Conservation (phyloP, 2,888 invertebrate genomes). For the Magallana nippona region DNA sequence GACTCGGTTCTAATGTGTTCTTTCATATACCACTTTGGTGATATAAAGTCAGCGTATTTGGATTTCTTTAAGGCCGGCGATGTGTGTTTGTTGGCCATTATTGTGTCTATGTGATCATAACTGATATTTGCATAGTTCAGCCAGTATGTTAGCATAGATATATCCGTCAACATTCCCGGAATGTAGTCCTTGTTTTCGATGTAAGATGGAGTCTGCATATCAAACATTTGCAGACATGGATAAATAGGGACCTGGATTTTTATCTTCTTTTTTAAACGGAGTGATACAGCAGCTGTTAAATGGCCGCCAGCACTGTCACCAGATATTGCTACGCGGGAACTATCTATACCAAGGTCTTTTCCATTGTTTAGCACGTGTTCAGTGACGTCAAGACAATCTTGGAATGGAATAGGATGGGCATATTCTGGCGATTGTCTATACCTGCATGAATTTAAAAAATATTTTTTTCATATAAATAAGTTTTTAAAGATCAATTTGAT, state of each 20-base stretch:
- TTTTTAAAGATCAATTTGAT: not conserved
- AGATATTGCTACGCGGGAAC: slow-evolving; percentile 65
- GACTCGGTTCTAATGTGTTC: slow-evolving; percentile 62
- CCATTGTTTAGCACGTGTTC: slow-evolving; percentile 73
- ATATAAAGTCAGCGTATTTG: slow-evolving; percentile 61
- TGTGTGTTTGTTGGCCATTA: slow-evolving; percentile 65
- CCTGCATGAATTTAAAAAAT: slow-evolving; percentile 50
- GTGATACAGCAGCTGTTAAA: slow-evolving; percentile 65
- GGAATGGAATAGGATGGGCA: slow-evolving; percentile 78
- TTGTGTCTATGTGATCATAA: slow-evolving; percentile 61
- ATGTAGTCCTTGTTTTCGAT: slow-evolving; percentile 65
- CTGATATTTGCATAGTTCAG: slow-evolving; percentile 65
- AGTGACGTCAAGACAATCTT: slow-evolving; percentile 78
- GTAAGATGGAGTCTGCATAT: slow-evolving; percentile 75
- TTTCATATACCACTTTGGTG: slow-evolving; percentile 63
- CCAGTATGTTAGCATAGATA: slow-evolving; percentile 68
- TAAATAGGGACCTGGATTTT: slow-evolving; percentile 71
- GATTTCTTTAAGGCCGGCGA: slow-evolving; percentile 64
- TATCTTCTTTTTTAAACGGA: slow-evolving; percentile 62
- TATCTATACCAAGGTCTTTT: slow-evolving; percentile 63
- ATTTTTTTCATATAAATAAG: not conserved
- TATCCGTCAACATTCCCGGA: slow-evolving; percentile 65
- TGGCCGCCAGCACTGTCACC: slow-evolving; percentile 71
- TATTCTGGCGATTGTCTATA: slow-evolving; percentile 80
- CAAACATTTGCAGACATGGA: slow-evolving; percentile 78